Base-by-base conservation (phyloP, 2,888 invertebrate genomes). In the Agrochola lota region DNA sequence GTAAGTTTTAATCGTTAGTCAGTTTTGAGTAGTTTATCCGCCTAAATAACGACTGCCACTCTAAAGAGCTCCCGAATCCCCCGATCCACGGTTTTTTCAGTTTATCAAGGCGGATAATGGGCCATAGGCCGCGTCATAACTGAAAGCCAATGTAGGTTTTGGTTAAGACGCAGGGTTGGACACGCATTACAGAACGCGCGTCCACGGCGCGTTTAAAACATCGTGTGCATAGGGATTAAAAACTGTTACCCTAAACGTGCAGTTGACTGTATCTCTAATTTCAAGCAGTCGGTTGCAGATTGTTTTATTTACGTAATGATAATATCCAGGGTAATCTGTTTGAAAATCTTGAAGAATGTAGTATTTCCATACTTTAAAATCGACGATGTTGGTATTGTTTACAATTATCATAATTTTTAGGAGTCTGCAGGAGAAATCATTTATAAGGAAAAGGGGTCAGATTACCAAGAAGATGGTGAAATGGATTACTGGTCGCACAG, bases 401-500 rank as follows among this genome's bases (percentile, higher is more conserved):
- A 20, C 9, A 12, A 35, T 35, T 62, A 30, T 20, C 30, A 11
- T 30, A 17, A 46, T 77, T 88, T 86, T 77, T 83, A 95, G 95
- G 94, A 92, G 74, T 81, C 91, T 26, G 80, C 83, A 35, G 89
- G 88, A 26, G 93, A 93, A 43, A 62, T 92, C 4, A 81, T 91
- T 60, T 93, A 91, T 78, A 88, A 91, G 71, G 93, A 88, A n/a
- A 91, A 90, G 74, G 59, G 74, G 73, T 60, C 85, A 57, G 92
- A 92, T 80, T 70, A 84, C 55, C 88, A 86, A 63, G 91, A 87
- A 30, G 89, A 92, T 84, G 89, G 90, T 63, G 93, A 94, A 77
- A 87, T 90, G 76, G 94, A 95, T 88, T 96, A 96, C 81, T 96
- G 96, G 96, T 83, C 91, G 40, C 91, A 92, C 52, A 92, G 96